phyloP scores from a whole-genome alignment of 2,113 vertebrate species.

The Spea multiplicata region DNA sequence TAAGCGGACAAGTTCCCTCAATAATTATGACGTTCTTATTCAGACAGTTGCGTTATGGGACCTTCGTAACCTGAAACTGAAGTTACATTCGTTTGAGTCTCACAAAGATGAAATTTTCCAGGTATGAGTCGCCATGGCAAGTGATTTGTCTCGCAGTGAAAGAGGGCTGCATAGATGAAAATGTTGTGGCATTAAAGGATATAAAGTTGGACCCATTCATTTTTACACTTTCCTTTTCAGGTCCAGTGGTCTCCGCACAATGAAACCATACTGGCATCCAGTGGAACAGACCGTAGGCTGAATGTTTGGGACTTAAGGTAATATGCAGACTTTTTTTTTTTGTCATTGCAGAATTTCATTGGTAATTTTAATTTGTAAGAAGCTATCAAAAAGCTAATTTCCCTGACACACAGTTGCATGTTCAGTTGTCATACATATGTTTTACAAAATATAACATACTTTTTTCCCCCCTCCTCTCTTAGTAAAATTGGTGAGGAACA shows the following conservation, averaged over 20 bases:
- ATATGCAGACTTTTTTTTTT: not conserved
- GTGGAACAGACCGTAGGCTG: conserved; percentile 92
- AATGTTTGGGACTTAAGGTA: conserved; percentile 98
- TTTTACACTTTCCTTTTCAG: conserved; percentile 55
- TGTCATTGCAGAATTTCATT: not conserved
- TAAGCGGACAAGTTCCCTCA: too few relatives aligned
- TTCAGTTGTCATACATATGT: too few relatives aligned
- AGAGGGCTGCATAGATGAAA: too few relatives aligned
- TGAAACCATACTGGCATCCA: conserved; percentile 96
- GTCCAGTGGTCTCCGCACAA: conserved; percentile 99
- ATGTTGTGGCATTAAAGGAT: too few relatives aligned
- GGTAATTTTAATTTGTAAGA: too few relatives aligned
- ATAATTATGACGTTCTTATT: not conserved
- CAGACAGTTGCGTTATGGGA: conserved; percentile 98
- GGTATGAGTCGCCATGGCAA: conserved; percentile 62
- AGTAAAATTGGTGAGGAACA: conserved; percentile 99
- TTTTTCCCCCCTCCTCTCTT: not conserved
- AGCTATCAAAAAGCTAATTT: too few relatives aligned
- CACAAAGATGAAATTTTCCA: conserved; percentile 99
- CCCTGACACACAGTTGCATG: too few relatives aligned
- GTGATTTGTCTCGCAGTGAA: too few relatives aligned
- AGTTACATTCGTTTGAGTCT: conserved; percentile 97
- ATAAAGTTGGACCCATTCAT: too few relatives aligned
- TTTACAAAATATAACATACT: not conserved
- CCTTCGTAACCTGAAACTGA: conserved; percentile 92